Evolutionary conservation across 2,113 vertebrate genomes (phyloP).

Genomic region (Embiotoca jacksoni): DNA sequence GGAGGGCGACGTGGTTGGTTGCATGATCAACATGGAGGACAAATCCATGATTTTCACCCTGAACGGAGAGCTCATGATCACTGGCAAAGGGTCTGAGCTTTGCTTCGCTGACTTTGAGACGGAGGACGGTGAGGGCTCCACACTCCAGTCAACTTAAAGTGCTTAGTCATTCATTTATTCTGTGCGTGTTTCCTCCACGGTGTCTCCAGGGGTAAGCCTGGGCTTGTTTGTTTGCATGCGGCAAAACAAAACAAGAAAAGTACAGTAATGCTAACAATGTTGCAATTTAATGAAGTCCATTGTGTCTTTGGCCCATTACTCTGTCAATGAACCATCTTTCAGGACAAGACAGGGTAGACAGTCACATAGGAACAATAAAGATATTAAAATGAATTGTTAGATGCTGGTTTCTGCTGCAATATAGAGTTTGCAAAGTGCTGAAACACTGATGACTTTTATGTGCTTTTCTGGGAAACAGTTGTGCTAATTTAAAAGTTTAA

Average conservation of each 20-base stretch:
- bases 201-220: slow-evolving; percentile 10
- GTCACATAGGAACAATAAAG: not conserved
- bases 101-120: slow-evolving; percentile 95
- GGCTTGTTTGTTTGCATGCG: slow-evolving; percentile 20
- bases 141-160: not conserved
- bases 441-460: not conserved
- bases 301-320: slow-evolving; percentile 16
- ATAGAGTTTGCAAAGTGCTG: not conserved
- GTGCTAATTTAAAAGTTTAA: not conserved
- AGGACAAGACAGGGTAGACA: not conserved
- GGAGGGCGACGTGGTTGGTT: slow-evolving; percentile 95
- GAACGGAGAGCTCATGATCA: slow-evolving; percentile 96
- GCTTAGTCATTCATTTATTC: slow-evolving; percentile 34
- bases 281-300: slow-evolving; percentile 35
- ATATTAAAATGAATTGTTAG: slow-evolving; percentile 5
- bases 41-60: slow-evolving; percentile 99
- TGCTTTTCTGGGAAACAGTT: not conserved
- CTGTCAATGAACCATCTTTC: slow-evolving; percentile 28
- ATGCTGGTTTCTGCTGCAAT: slow-evolving; percentile 8
- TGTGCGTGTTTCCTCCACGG: not conserved
- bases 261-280: slow-evolving; percentile 20
- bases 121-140: slow-evolving; percentile 88
- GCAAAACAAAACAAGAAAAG: slow-evolving; percentile 6
- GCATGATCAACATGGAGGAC: slow-evolving; percentile 98
- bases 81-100: slow-evolving; percentile 96